Evolutionary conservation across 2,113 vertebrate species (phyloP), one percentile per base, ranked within the genome.

Genomic region (Galeopterus variegatus): DNA sequence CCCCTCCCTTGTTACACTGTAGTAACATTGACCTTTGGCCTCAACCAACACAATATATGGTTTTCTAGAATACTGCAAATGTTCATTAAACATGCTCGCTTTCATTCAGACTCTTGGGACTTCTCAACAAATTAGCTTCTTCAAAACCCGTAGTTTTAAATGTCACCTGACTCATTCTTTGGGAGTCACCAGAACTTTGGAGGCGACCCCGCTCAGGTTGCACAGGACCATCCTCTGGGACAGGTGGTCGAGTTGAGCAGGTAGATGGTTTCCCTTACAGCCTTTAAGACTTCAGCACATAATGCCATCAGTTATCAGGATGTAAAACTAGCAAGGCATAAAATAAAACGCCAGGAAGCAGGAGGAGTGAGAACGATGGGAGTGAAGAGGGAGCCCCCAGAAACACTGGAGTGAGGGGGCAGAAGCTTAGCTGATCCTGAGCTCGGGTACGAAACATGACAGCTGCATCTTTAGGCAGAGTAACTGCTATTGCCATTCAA

Each of bases 21-120:
- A 84, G 90, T 10, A 50, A 82, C 73, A 21, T 24, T 96, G 96
- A 87, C 95, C 95, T 87, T 93, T 82, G 93, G 97, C 97, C 96
- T 96, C 92, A 6, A 48, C 97, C 97, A 88, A 84, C 95, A 95
- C 8, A 97, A 92, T 77, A 52, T 52, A 26, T 89, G 7, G 56
- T 94, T 85, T 88, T 31, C 90, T 41, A 21, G 88, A 64, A 62
- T 96, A 91, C 28, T 60, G 28, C 52, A 6, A 83, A 83, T 1
- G 48, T 88, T 79, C 54, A 76, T 88, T 8, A 3, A 6, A 24
- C 24, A 0, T 0, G 1, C 10, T 95, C 82, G 21, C 85, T 95
- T 96, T n/a, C 41, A 48, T 14, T 90, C 82, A 84, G 94, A 94
- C 95, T 88, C n/a, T 11, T 21, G 13, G 93, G 70, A 14, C 36